These are phyloP conservation scores for Drosophila eohydei DNA, from an alignment of 2,888 invertebrate species.

Conservation along the genomic window DNA sequence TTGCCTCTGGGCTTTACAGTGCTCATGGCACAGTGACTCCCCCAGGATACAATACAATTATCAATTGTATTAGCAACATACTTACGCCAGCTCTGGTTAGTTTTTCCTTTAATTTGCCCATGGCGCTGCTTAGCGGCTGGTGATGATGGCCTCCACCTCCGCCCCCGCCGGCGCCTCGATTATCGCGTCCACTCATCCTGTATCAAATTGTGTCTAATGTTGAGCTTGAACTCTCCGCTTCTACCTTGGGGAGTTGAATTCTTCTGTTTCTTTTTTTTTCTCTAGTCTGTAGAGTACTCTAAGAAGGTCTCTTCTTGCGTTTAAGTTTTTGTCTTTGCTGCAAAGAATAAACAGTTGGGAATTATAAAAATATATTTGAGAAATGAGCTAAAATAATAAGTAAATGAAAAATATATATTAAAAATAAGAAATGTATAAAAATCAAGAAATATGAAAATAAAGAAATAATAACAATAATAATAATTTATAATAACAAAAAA, in stretches of 20 bases:
- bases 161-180: constrained; percentile 79
- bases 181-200: constrained; percentile 84
- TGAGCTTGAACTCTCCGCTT: constrained; percentile 61
- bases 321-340: constrained; percentile 69
- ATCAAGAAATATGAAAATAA: neutral
- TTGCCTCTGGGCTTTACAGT: too few relatives aligned
- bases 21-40: too few relatives aligned
- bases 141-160: constrained; percentile 72
- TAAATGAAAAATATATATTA: neutral
- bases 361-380: neutral
- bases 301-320: constrained; percentile 26
- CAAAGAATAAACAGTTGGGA: constrained; percentile 30
- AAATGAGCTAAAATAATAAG: neutral
- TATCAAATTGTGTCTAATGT: constrained; percentile 48
- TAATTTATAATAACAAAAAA: neutral
- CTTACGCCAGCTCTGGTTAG: constrained; percentile 81
- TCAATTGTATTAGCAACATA: too few relatives aligned
- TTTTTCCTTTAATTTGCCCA: constrained; percentile 85
- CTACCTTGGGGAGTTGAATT: constrained; percentile 26
- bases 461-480: neutral
- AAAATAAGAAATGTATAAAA: neutral
- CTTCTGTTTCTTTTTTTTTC: constrained; percentile 1
- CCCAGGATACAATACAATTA: too few relatives aligned
- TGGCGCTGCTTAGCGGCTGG: constrained; percentile 82
- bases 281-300: constrained; percentile 27